Conservation (phyloP, 2,888 invertebrate species). For the Diplolepis rosae region DNA sequence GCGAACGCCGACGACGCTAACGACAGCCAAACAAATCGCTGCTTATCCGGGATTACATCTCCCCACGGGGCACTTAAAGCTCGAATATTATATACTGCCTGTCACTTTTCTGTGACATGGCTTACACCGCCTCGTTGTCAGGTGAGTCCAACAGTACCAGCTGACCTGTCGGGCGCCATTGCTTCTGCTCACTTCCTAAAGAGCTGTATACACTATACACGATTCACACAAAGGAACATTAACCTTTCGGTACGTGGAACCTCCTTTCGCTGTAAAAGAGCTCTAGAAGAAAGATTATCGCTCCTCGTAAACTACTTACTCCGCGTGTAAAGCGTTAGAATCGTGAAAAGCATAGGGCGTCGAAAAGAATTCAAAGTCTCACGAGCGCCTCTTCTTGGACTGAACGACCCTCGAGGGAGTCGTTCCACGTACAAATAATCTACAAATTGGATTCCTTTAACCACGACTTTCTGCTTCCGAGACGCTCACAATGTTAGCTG, state of each 20-base stretch:
- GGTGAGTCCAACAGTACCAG: conserved; percentile 39
- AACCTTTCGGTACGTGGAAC: conserved; percentile 33
- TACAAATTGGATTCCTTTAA: conserved; percentile 58
- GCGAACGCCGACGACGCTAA: conserved; percentile 62
- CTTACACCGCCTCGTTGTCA: conserved; percentile 62
- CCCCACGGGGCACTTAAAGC: conserved; percentile 55
- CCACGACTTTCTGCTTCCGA: conserved; percentile 36
- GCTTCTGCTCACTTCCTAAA: neutral
- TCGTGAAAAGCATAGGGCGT: conserved; percentile 25
- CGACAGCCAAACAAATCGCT: conserved; percentile 69
- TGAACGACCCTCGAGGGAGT: conserved; percentile 51
- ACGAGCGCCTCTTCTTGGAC: conserved; percentile 21
- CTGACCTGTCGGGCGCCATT: conserved; percentile 40
- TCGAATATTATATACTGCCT: conserved; percentile 61
- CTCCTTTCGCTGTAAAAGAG: conserved; percentile 27
- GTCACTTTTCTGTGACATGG: conserved; percentile 57
- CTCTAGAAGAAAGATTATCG: conserved; percentile 41
- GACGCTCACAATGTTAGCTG: neutral
- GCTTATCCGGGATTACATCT: conserved; percentile 66
- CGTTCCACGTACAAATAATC: conserved; percentile 56
- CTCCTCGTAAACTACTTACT: conserved; percentile 43
- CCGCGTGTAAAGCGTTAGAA: conserved; percentile 22
- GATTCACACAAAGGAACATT: conserved; percentile 37
- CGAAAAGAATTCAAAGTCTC: conserved; percentile 35
- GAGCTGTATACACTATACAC: conserved; percentile 31